Percentiles rank a stretch among this genome's conserved stretches.
These are phyloP conservation scores for Odontesthes bonariensis DNA, from an alignment of 2,113 vertebrate species.

Conservation along the genomic window DNA sequence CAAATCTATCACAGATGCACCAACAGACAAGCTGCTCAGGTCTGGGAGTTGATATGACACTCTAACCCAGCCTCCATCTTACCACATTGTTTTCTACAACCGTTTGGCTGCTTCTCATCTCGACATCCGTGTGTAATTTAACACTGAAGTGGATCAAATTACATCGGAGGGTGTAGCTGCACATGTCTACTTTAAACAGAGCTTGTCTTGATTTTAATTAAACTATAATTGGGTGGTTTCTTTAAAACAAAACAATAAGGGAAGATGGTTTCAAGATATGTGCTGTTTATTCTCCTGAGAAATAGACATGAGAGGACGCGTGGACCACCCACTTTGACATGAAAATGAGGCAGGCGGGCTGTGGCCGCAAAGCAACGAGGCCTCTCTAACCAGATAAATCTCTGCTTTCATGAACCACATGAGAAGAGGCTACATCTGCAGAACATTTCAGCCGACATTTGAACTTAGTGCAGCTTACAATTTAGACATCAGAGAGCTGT, in stretches of 20 bases:
- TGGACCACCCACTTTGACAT: conserved; percentile 70
- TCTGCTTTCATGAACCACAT: conserved; percentile 78
- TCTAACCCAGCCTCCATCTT: conserved; percentile 35
- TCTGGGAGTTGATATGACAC: conserved; percentile 27
- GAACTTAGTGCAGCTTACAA: conserved; percentile 59
- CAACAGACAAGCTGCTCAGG: conserved; percentile 37
- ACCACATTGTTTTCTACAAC: conserved; percentile 38
- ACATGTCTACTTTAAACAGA: conserved; percentile 32
- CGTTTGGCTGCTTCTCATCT: conserved; percentile 47
- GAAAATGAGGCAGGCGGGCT: conserved; percentile 52
- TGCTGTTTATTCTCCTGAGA: conserved; percentile 64
- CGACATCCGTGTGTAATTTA: conserved; percentile 37
- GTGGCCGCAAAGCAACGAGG: conserved; percentile 59
- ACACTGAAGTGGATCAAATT: conserved; percentile 39
- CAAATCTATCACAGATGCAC: conserved; percentile 67
- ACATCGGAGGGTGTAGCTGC: conserved; percentile 19
- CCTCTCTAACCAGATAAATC: conserved; percentile 74
- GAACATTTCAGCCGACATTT: conserved; percentile 71
- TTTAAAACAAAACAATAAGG: conserved; percentile 51
- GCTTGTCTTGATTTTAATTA: conserved; percentile 45
- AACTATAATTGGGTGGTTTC: conserved; percentile 51
- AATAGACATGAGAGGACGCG: conserved; percentile 48
- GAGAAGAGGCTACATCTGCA: conserved; percentile 80
- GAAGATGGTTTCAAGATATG: conserved; percentile 38
- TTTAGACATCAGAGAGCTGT: conserved; percentile 74